phyloP scores from a whole-genome alignment of 1,140 invertebrate species.

The Drosophila asahinai region DNA sequence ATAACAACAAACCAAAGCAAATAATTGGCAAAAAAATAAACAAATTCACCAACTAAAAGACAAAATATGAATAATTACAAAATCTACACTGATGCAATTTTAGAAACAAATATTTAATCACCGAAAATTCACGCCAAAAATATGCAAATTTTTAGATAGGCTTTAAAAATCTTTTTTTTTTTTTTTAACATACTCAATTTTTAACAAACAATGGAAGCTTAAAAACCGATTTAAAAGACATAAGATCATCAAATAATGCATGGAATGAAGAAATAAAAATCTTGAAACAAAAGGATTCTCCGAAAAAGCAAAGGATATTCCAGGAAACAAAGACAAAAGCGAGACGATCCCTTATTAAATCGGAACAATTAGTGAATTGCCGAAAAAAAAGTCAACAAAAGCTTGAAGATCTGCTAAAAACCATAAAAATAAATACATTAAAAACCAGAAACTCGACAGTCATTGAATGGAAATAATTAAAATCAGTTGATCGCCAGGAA shows the following conservation, averaged over 20 bases:
- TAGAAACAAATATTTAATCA: neutral
- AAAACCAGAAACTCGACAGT: neutral
- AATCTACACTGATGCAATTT: neutral
- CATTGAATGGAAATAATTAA: no score
- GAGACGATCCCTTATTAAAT: neutral
- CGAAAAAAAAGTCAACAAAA: neutral
- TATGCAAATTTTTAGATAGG: neutral
- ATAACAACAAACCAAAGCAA: conserved; percentile 16
- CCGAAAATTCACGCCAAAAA: neutral
- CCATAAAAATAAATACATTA: neutral
- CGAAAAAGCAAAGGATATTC: neutral
- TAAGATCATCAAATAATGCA: neutral
- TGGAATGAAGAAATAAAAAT: neutral
- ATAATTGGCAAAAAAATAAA: conserved; percentile 7
- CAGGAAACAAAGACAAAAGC: neutral
- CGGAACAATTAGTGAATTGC: neutral
- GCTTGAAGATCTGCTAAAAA: neutral
- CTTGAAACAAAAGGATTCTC: neutral
- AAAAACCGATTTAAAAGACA: neutral
- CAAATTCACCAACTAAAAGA: neutral
- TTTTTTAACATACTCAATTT: neutral
- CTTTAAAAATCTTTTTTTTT: no score
- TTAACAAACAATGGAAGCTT: neutral
- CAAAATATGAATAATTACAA: neutral
- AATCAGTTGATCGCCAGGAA: neutral